Evolutionary conservation across 2,888 invertebrate species (phyloP).

Genomic region (Frankliniella intonsa): DNA sequence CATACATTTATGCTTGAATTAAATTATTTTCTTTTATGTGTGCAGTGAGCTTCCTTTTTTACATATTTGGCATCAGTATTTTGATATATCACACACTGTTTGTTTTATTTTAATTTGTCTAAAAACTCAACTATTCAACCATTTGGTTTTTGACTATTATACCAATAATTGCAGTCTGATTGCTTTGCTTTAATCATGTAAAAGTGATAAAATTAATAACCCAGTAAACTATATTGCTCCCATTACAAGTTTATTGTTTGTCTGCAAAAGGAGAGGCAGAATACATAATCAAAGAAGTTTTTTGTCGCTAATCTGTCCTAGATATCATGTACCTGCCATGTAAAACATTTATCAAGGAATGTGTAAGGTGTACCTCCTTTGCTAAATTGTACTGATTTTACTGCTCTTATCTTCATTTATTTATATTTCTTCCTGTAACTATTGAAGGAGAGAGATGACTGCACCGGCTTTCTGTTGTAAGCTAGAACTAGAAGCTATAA

Average conservation of each 20-base stretch:
- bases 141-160: neutral
- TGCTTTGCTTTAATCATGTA: neutral
- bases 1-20: neutral
- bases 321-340: too few species aligned
- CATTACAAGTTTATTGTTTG: neutral
- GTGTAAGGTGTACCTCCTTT: neutral
- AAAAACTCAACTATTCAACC: neutral
- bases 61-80: neutral
- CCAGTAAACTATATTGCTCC: neutral
- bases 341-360: too few species aligned
- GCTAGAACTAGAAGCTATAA: neutral
- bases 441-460: slow-evolving; percentile 17
- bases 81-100: neutral
- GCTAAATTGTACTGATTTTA: slow-evolving; percentile 5
- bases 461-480: slow-evolving; percentile 13
- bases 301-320: too few species aligned
- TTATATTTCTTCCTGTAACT: neutral
- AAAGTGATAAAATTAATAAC: neutral
- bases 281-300: neutral
- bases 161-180: neutral
- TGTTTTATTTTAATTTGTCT: neutral
- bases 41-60: slow-evolving; percentile 4
- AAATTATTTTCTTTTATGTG: neutral
- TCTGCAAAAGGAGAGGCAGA: neutral
- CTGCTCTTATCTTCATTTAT: neutral